Base-by-base conservation (phyloP, 2,113 vertebrate species). In the Platysternon megacephalum region DNA sequence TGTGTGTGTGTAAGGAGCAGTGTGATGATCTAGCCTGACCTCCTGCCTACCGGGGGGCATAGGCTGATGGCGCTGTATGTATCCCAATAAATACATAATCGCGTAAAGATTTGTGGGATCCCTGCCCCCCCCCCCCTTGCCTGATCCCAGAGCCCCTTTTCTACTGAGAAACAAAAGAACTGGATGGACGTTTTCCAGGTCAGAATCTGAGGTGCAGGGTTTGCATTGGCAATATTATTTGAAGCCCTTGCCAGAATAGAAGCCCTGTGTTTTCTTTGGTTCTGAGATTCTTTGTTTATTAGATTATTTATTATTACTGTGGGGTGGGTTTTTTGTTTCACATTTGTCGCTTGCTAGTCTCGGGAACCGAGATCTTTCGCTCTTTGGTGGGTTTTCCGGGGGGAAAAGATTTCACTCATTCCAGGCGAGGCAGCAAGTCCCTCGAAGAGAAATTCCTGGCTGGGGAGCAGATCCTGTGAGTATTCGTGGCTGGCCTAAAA, bases 261-360 rank as follows among this genome's bases (percentile, higher is more conserved):
- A 84, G 2, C 4, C 49, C 1, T 12, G 5, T 12, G 7, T 2
- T 0, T 6, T 1, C 79, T 22, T 68, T 1, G n/a, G 11, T 56
- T 48, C 0, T 0, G 5, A n/a, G 61, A 35, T n/a, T 68, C n/a
- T n/a, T 14, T 61, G 32, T 32, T 61, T 16, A 61, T 61, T 35
- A 16, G 6, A 29, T 58, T 26, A 61, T 29, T 13, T 32, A 32
- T 32, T 28, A 35, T 51, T 0, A 0, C 4, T 46, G 26, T 2
- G 24, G 2, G 19, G 39, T 3, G 0, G 19, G 52, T 3, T 32
- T 14, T 4, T 1, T 24, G n/a, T 82, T 2, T 51, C 11, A 68
- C 4, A n/a, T 39, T 56, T 51, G 3, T 44, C 11, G 1, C 1
- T 1, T 1, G 79, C 39, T 10, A 49, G 68, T 83, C 42, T 1